Conservation (phyloP, 2,797 vertebrate genomes). For the Remorina albescens region DNA sequence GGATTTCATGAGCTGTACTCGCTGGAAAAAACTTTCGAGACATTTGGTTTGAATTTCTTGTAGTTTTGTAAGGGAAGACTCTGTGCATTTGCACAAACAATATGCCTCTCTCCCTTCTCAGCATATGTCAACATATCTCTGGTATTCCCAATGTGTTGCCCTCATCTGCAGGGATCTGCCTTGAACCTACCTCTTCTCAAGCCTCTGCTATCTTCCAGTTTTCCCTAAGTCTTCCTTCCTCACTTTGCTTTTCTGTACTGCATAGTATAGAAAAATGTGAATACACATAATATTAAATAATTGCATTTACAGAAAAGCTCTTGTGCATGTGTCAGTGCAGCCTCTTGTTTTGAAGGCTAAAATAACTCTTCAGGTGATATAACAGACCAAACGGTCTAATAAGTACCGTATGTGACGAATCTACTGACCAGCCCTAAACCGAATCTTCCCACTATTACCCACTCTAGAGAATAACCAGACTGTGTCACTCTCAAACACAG, state of each 20-base stretch:
- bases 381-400: conserved; percentile 1
- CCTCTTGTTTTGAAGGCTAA: conserved; percentile 17
- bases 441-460: not conserved
- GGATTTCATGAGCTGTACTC: conserved; percentile 34
- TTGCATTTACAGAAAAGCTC: conserved; percentile 27
- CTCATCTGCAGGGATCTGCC: conserved; percentile 2
- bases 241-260: not conserved
- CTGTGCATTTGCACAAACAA: conserved; percentile 11
- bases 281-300: not conserved
- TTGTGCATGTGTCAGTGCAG: conserved; percentile 11
- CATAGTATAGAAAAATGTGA: conserved; percentile 13
- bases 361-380: conserved; percentile 19
- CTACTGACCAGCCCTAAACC: conserved; percentile 1
- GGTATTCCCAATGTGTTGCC: not conserved
- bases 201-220: not conserved
- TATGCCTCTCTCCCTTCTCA: not conserved
- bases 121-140: conserved; percentile 11
- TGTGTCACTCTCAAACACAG: conserved; percentile 8
- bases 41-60: conserved; percentile 1
- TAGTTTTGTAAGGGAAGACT: not conserved
- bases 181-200: conserved; percentile 5
- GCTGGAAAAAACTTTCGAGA: conserved; percentile 7
- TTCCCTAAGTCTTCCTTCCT: conserved; percentile 15
- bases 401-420: conserved; percentile 15
- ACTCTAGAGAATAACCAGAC: conserved; percentile 6